These are phyloP conservation scores for Cebidichthys violaceus DNA, from an alignment of 2,113 vertebrate species.

Conservation along the genomic window DNA sequence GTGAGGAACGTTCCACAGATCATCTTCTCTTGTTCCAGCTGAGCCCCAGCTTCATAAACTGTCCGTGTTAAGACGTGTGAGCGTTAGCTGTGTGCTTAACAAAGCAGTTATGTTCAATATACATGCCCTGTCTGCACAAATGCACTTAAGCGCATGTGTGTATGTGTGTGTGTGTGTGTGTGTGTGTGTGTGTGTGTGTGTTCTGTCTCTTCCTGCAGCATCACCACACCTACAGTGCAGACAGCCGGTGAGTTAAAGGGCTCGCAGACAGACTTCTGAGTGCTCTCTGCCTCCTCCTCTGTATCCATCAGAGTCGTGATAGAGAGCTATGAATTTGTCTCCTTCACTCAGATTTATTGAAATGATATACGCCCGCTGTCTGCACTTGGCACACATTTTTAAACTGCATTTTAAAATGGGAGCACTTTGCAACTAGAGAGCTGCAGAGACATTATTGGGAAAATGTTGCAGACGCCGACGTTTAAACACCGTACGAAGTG, in stretches of 20 bases:
- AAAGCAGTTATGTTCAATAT: slow-evolving; percentile 24
- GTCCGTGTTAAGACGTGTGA: slow-evolving; percentile 9
- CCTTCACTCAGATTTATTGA: slow-evolving; percentile 73
- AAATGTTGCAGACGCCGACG: slow-evolving; percentile 17
- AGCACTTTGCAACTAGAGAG: slow-evolving; percentile 39
- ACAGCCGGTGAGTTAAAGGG: slow-evolving; percentile 64
- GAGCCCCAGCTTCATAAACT: slow-evolving; percentile 1
- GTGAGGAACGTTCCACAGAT: slow-evolving; percentile 54
- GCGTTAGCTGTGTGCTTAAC: slow-evolving; percentile 12
- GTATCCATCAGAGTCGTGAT: slow-evolving; percentile 65
- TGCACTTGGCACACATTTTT: slow-evolving; percentile 51
- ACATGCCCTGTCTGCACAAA: slow-evolving; percentile 29
- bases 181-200: slow-evolving; percentile 6
- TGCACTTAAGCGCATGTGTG: not conserved
- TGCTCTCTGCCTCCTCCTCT: slow-evolving; percentile 55
- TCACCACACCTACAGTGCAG: slow-evolving; percentile 40
- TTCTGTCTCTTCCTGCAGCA: slow-evolving; percentile 29
- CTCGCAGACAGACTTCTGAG: slow-evolving; percentile 58
- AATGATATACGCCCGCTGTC: slow-evolving; percentile 69
- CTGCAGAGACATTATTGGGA: slow-evolving; percentile 27
- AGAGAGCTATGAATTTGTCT: slow-evolving; percentile 67
- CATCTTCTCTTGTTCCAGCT: slow-evolving; percentile 40
- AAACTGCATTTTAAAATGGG: slow-evolving; percentile 54
- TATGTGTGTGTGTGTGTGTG: slow-evolving; percentile 4
- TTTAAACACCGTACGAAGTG: slow-evolving; percentile 12